Evolutionary conservation across 2,888 invertebrate genomes (phyloP), one percentile per base, ranked within the genome.

Genomic region (Drosophila leonis): DNA sequence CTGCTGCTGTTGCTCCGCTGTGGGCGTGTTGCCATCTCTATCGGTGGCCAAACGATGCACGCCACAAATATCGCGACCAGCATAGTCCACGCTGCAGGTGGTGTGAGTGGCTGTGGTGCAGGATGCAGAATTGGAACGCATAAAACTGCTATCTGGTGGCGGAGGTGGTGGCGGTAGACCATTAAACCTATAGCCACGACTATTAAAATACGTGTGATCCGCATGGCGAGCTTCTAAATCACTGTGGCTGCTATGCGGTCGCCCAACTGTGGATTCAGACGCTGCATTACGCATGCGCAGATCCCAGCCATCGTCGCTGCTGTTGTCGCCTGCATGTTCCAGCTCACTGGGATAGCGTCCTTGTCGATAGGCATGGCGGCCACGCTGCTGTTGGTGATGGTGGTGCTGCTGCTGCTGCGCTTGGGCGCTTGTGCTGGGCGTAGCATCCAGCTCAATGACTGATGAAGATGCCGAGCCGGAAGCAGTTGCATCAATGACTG

Each of bases 401-500:
- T 63, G 61, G 35, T 66, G 75, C 15, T 66, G 75, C n/a, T 70
- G 75, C n/a, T 79, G 62, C 29, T 85, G 73, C 20, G 90, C 90
- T 35, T 80, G 81, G 1, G 91, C 90, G 66, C 90, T 90, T 0
- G 90, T 91, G 51, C 91, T 90, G 6, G 90, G 90, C 46, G 78
- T 72, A 20, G 79, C 78, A 62, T 90, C 90, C 33, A 85, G 35
- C 52, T 90, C 89, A 33, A 81, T 73, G 9, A 69, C 81, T 2
- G 78, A 44, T 2, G 83, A 64, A 0, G 79, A 65, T 4, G 84
- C 72, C 5, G 77, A 59, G 2, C 72, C 9, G 4, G 76, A 75
- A 5, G 77, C 27, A 54, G 24, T 41, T 8, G 57, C 71, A 35
- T 72, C 72, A 27, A 49, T 64, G 20, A 15, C 39, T 13, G 56